Evolutionary conservation across 2,797 vertebrate genomes (phyloP), one percentile per base, ranked within the genome.

Genomic region (Pangasius djambal): DNA sequence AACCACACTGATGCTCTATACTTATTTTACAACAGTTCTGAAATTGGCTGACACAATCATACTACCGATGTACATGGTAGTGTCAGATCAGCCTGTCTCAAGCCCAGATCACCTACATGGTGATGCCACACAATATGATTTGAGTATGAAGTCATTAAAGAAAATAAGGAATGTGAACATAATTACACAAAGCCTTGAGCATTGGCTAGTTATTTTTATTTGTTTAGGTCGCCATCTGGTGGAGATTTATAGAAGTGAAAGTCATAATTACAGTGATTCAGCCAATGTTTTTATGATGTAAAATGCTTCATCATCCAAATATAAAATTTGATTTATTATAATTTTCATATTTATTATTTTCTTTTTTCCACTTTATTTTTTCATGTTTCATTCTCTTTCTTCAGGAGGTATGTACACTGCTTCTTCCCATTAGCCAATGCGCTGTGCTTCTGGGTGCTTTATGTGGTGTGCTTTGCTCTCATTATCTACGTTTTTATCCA

Each of bases 321-420:
- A 81, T 59, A 37, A 57, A 34, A 83, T 89, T 44, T 87, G 16
- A 83, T 89, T 90, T 90, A 87, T 82, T 92, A 86, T 91, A 89
- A 93, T 94, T 96, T 91, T 91, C 15, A 8, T 92, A 82, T 40
- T 83, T 83, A 37, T 81, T 94, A 96, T 96, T 97, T 90, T 97
- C 96, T 96, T 97, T 94, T 84, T 31, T 12, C 83, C 95, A 96
- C 95, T 94, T 96, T 96, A 95, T 97, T 96, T 97, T 96, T 96
- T 97, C 97, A 97, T 97, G 96, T 96, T 81, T 20, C 61, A 63
- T 63, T 95, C 96, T 97, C 95, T 97, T 96, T 96, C 97, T 97
- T 95, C 97, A 99, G 98, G 98, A 99, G 98, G 98, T 99, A 98
- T 92, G 98, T 99, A 97, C 77, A 93, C 94, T 94, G 89, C 90